Percentiles rank a stretch among this genome's conserved stretches.
Evolutionary conservation across 2,888 invertebrate species (phyloP).

Genomic region (Tipula confusa): DNA sequence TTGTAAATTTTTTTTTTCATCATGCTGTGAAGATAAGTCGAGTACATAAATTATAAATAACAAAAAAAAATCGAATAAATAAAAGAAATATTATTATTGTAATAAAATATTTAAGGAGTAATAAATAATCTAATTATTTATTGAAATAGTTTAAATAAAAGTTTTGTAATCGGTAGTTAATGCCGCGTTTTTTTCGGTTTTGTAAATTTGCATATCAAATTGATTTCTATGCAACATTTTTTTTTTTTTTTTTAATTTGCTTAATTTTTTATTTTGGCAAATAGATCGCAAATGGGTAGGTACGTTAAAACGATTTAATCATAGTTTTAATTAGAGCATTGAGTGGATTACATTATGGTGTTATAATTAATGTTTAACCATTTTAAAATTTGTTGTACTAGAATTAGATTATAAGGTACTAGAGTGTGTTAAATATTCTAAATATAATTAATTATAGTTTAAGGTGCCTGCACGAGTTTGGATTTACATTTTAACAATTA

Average conservation of each 20-base stretch:
- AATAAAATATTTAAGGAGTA: not conserved
- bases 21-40: conserved; percentile 12
- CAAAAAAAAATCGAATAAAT: not conserved
- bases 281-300: not conserved
- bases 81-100: not conserved
- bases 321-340: no score
- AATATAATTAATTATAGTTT: no score
- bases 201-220: not conserved
- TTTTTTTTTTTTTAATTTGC: no score
- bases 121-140: conserved; percentile 1
- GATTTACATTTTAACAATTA: no score
- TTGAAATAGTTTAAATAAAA: not conserved
- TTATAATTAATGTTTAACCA: no score
- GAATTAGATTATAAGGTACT: no score
- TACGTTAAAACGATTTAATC: not conserved
- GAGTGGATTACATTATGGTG: no score
- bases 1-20: conserved; percentile 1
- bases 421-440: no score
- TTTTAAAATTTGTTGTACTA: no score
- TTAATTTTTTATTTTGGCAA: not conserved
- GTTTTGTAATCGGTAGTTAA: not conserved
- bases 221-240: not conserved
- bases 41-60: conserved; percentile 20
- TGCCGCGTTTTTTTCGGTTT: not conserved
- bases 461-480: no score